Percentiles rank a stretch among this genome's conserved stretches.
These are phyloP conservation scores for Phengaris arion DNA, from an alignment of 2,888 invertebrate genomes.

Conservation along the genomic window DNA sequence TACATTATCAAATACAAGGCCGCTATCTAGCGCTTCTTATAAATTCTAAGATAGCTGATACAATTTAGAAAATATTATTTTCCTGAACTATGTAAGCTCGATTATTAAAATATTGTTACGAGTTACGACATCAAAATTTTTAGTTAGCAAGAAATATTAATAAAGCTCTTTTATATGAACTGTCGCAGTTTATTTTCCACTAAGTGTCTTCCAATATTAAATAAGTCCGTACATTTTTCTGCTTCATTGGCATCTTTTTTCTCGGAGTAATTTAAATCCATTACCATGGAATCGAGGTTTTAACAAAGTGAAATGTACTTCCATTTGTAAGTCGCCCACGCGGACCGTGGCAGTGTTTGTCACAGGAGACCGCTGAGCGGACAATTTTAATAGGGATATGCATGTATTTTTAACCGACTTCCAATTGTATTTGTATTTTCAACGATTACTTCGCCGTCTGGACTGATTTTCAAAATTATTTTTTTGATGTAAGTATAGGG, in stretches of 20 bases:
- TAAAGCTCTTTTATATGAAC: not conserved
- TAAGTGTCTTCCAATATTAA: not conserved
- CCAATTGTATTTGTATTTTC: too few relatives aligned
- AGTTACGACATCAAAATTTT: not conserved
- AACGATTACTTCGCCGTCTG: too few relatives aligned
- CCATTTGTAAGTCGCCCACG: constrained; percentile 2
- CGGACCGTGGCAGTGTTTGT: not conserved
- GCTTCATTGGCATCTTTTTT: not conserved
- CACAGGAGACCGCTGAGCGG: not conserved
- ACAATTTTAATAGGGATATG: not conserved
- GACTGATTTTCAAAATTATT: too few relatives aligned
- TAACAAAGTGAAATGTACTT: constrained; percentile 8
- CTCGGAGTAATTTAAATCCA: constrained; percentile 4
- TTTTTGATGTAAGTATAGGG: too few relatives aligned
- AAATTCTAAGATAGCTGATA: too few relatives aligned
- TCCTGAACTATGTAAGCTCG: not conserved
- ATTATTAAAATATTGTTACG: not conserved
- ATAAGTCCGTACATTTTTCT: constrained; percentile 1
- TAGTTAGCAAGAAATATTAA: not conserved
- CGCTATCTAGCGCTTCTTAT: too few relatives aligned
- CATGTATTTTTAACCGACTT: too few relatives aligned
- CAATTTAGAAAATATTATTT: too few relatives aligned
- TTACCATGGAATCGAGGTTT: not conserved
- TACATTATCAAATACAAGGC: too few relatives aligned
- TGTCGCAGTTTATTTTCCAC: constrained; percentile 8